Conservation (phyloP, 1,140 invertebrate species). For the Pollicipes pollicipes region DNA sequence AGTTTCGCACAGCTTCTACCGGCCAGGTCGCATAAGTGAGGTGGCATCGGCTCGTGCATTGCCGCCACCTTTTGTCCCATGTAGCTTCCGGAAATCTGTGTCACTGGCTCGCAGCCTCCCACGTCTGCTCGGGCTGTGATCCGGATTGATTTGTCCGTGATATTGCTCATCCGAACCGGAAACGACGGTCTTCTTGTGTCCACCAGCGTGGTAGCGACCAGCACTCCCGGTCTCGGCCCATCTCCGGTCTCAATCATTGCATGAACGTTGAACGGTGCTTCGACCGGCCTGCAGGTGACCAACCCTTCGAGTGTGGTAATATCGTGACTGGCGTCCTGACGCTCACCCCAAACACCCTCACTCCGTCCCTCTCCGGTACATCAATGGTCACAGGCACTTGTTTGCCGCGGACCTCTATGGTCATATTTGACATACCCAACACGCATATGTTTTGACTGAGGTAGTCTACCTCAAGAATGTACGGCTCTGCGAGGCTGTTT, state of each 20-base stretch:
- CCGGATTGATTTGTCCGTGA: background rate
- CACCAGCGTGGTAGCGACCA: background rate
- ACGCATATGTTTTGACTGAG: no score
- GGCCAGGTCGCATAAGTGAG: background rate
- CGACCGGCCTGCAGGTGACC: background rate
- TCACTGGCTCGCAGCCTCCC: background rate
- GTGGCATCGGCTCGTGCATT: background rate
- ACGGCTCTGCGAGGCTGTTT: no score
- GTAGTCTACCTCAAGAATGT: no score
- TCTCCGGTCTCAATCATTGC: background rate
- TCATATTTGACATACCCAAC: no score
- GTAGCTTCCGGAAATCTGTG: no score
- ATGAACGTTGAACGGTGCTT: background rate
- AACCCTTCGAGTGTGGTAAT: no score
- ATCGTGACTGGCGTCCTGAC: no score
- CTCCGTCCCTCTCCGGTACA: no score
- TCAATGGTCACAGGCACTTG: no score
- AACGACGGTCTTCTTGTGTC: background rate
- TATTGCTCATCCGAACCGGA: background rate
- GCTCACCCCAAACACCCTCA: no score
- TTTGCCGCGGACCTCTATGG: no score
- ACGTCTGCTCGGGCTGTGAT: background rate
- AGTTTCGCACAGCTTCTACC: no score
- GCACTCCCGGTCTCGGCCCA: background rate
- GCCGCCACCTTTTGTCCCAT: background rate